phyloP scores from a whole-genome alignment of 2,888 invertebrate species.

The Eumerus sabulonum region DNA sequence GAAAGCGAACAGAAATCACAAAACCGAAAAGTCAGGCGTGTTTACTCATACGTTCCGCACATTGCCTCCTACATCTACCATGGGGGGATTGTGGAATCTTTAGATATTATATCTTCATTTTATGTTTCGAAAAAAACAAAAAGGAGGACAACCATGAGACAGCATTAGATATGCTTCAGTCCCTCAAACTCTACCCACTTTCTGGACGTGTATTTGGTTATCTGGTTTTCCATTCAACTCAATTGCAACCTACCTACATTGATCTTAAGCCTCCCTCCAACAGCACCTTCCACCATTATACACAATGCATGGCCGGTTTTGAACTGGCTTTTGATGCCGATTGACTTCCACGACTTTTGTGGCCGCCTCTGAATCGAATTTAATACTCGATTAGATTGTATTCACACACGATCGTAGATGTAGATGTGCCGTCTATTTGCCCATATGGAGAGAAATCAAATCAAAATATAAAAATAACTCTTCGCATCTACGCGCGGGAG shows the following conservation, averaged over 20 bases:
- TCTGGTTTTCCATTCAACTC: slow-evolving; percentile 46
- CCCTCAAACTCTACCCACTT: slow-evolving; percentile 68
- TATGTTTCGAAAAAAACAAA: slow-evolving; percentile 45
- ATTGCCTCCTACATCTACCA: slow-evolving; percentile 3
- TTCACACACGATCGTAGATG: slow-evolving; percentile 26
- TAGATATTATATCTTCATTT: slow-evolving; percentile 32
- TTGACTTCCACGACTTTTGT: slow-evolving; percentile 68
- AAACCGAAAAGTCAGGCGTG: slow-evolving; percentile 40
- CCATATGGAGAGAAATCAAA: too few species aligned
- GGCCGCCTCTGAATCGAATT: slow-evolving; percentile 66
- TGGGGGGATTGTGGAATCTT: slow-evolving; percentile 52
- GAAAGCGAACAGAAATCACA: slow-evolving; percentile 18
- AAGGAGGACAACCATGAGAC: slow-evolving; percentile 66
- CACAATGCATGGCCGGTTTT: slow-evolving; percentile 58
- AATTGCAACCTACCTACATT: slow-evolving; percentile 58
- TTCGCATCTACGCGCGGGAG: slow-evolving; percentile 21
- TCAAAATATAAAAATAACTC: too few species aligned
- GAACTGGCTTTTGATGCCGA: slow-evolving; percentile 67
- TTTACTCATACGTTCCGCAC: slow-evolving; percentile 15
- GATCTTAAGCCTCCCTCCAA: slow-evolving; percentile 20
- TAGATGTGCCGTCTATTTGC: slow-evolving; percentile 6
- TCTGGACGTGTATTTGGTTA: slow-evolving; percentile 25
- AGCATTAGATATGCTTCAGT: slow-evolving; percentile 67
- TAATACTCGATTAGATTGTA: slow-evolving; percentile 65
- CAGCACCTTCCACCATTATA: slow-evolving; percentile 24